phyloP scores from a whole-genome alignment of 1,140 invertebrate species.

The silkworm (Bombyx mori) region DNA sequence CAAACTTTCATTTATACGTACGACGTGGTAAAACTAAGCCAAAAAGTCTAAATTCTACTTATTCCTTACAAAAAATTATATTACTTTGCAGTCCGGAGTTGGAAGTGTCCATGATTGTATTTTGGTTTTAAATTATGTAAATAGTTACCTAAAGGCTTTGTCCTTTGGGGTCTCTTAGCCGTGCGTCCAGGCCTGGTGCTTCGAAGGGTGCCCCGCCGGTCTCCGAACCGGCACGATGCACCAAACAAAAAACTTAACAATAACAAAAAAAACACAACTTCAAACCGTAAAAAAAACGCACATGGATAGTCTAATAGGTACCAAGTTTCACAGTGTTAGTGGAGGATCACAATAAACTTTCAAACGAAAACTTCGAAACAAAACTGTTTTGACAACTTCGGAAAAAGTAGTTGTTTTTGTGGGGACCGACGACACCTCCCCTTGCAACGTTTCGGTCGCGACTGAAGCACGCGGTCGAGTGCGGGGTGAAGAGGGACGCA shows the following conservation, averaged over 20 bases:
- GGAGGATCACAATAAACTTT: slow-evolving; percentile 57
- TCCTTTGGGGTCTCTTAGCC: slow-evolving; percentile 48
- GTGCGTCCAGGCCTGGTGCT: slow-evolving; percentile 56
- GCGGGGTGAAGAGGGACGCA: slow-evolving; percentile 27
- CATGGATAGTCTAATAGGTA: slow-evolving; percentile 48
- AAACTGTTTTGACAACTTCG: slow-evolving; percentile 63
- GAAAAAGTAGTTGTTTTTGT: slow-evolving; percentile 62
- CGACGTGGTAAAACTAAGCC: no score
- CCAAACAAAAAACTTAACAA: slow-evolving; percentile 70
- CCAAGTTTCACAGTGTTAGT: slow-evolving; percentile 50
- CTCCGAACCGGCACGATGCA: slow-evolving; percentile 63
- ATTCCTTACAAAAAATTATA: slow-evolving; percentile 6
- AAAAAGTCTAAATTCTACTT: no score
- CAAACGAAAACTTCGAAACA: slow-evolving; percentile 61
- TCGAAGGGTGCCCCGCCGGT: slow-evolving; percentile 46
- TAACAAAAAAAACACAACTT: slow-evolving; percentile 66
- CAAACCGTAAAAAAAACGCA: slow-evolving; percentile 48
- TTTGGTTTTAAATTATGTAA: slow-evolving; percentile 14
- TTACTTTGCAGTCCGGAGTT: slow-evolving; percentile 19
- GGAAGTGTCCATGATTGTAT: slow-evolving; percentile 7
- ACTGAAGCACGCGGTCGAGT: slow-evolving; percentile 63
- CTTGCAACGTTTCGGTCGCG: slow-evolving; percentile 50
- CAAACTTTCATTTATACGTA: no score
- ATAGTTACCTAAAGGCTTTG: slow-evolving; percentile 65
- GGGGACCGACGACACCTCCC: slow-evolving; percentile 62